Percentiles rank a stretch among this genome's conserved stretches.
phyloP scores from a whole-genome alignment of 2,797 vertebrate genomes.

The Chelon labrosus region DNA sequence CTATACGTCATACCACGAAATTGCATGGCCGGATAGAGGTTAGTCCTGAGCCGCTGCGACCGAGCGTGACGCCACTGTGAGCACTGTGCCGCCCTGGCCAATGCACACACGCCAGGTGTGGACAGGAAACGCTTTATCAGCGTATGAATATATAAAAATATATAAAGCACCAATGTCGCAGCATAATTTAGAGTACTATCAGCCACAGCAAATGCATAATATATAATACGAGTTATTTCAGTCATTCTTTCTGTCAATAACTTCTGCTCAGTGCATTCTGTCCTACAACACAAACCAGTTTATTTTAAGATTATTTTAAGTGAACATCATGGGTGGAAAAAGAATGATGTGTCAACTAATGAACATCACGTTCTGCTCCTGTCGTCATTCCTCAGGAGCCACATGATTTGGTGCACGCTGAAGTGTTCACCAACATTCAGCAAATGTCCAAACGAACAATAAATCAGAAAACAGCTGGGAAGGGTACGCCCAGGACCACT shows the following conservation, averaged over 20 bases:
- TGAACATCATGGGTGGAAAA: constrained; percentile 34
- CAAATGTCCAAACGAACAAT: constrained; percentile 69
- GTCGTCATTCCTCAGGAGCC: constrained; percentile 55
- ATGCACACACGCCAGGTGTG: neutral
- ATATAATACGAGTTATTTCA: neutral
- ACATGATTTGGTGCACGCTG: constrained; percentile 66
- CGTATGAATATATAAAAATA: neutral
- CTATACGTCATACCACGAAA: neutral
- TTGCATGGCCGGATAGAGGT: too few species aligned
- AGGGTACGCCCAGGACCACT: constrained; percentile 57
- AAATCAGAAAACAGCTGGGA: constrained; percentile 69
- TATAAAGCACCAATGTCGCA: neutral
- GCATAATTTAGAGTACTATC: neutral
- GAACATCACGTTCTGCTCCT: constrained; percentile 59
- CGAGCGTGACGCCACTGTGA: too few species aligned
- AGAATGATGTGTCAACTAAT: constrained; percentile 54
- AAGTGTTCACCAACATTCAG: constrained; percentile 68
- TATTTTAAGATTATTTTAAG: constrained; percentile 20
- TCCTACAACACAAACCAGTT: neutral
- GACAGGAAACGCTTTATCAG: neutral
- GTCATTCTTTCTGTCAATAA: neutral
- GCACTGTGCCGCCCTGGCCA: too few species aligned
- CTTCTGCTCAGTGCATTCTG: neutral
- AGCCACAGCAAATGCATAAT: too few species aligned
- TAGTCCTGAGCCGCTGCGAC: too few species aligned